These are phyloP conservation scores for Lepidochrysops patricia DNA, from an alignment of 2,888 invertebrate genomes.

Conservation along the genomic window DNA sequence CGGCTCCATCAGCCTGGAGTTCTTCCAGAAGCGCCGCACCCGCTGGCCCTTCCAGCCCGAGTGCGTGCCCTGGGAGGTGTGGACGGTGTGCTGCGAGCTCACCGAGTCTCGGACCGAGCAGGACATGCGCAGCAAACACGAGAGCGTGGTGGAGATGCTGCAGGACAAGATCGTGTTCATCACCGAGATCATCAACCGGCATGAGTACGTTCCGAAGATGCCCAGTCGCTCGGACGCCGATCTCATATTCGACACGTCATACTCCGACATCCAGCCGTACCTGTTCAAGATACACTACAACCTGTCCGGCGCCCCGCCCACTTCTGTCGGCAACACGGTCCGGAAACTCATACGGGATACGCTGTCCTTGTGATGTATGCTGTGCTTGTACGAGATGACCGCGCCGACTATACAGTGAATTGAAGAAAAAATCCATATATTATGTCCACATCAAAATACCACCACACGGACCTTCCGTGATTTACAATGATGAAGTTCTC, in stretches of 20 bases:
- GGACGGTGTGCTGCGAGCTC: slow-evolving; percentile 94
- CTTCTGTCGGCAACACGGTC: slow-evolving; percentile 90
- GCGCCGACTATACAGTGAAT: slow-evolving; percentile 4
- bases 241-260: slow-evolving; percentile 94
- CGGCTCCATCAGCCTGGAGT: slow-evolving; percentile 94
- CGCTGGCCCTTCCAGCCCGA: slow-evolving; percentile 94
- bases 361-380: slow-evolving; percentile 79
- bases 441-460: not conserved
- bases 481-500: too few species aligned
- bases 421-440: not conserved
- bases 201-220: slow-evolving; percentile 97
- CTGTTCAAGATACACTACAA: slow-evolving; percentile 93
- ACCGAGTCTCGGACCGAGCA: slow-evolving; percentile 89
- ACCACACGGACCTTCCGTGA: not conserved
- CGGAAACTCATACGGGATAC: slow-evolving; percentile 93
- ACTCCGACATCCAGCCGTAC: slow-evolving; percentile 96
- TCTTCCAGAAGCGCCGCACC: slow-evolving; percentile 92
- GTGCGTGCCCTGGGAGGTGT: slow-evolving; percentile 98
- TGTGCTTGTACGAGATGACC: slow-evolving; percentile 21
- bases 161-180: slow-evolving; percentile 96
- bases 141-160: slow-evolving; percentile 89
- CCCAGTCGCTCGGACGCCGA: slow-evolving; percentile 94
- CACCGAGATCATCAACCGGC: slow-evolving; percentile 95
- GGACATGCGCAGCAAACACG: slow-evolving; percentile 89
- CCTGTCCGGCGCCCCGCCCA: slow-evolving; percentile 83